Base-by-base conservation (phyloP, 1,140 invertebrate genomes). In the Eriosoma lanigerum region DNA sequence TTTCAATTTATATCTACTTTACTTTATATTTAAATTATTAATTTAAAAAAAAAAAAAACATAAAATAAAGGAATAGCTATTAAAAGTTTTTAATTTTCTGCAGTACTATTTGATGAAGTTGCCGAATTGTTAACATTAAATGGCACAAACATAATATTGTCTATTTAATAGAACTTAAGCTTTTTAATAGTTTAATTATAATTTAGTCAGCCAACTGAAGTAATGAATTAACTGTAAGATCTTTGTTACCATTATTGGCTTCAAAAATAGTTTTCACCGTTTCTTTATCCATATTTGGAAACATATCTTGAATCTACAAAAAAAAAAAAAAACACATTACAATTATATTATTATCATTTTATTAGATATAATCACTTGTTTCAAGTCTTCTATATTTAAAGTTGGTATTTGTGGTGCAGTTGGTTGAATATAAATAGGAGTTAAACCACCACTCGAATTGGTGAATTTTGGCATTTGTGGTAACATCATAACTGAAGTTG, bases 251-350 rank as follows among this genome's bases (percentile, higher is more conserved):
- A 66, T 90, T 86, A 85, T 96, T 96, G 12, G 92, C 93, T 86
- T 97, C 95, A 84, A 95, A 90, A 24, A 98, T 93, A 1, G 94
- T 95, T 85, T 92, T 93, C 50, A 98, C 92, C 1, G 97, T 94
- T 84, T 97, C 95, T 83, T 91, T 92, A 83, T 98, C 96, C 85
- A 98, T 91, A 85, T 93, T 93, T 24, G 96, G 96, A 87, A 98
- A 98, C 96, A 98, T 98, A 87, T 97, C 96, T 84, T 93, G 90
- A 81, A 98, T 90, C 92, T 95, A 86, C 75, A 88, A 88, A 82
- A 21, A 46, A 54, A 54, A 24, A 75, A 82, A 44, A 73, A 73
- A 9, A 15, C 48, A n/a, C n/a, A 46, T 46, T 48, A 73, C n/a
- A 66, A 73, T 60, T 32, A 38, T 17, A 64, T 38, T 56, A 26